A percentile compares a stretch with the other conserved stretches of the same genome.
Evolutionary conservation across 2,113 vertebrate species (phyloP).

Genomic region (Saimiri boliviensis): DNA sequence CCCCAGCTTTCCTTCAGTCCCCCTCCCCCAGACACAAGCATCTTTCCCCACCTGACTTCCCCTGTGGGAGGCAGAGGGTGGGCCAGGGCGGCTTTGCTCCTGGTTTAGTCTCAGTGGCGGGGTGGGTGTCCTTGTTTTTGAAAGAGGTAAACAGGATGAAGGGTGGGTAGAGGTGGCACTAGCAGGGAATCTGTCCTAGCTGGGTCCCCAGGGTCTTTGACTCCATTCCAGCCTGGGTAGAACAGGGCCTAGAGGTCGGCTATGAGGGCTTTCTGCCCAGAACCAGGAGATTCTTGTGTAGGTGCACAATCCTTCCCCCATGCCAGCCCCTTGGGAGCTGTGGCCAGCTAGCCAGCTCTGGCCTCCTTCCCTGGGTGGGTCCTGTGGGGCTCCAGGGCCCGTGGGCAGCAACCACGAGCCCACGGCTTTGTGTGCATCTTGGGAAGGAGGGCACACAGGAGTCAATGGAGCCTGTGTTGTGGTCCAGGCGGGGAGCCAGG

Average conservation of each 20-base stretch:
- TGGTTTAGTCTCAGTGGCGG: background rate
- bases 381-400: background rate
- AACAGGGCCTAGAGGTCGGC: background rate
- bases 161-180: background rate
- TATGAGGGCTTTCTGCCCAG: background rate
- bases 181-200: background rate
- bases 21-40: slow-evolving; percentile 36
- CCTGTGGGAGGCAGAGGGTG: slow-evolving; percentile 8
- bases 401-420: slow-evolving; percentile 61
- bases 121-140: background rate
- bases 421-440: slow-evolving; percentile 55
- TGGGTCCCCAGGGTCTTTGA: background rate
- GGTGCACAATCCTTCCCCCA: background rate
- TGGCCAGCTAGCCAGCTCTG: background rate
- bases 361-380: slow-evolving; percentile 43
- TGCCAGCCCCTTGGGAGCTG: background rate
- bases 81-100: slow-evolving; percentile 3
- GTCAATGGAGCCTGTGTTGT: slow-evolving; percentile 79
- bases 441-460: slow-evolving; percentile 59
- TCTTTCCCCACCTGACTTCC: slow-evolving; percentile 15
- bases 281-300: background rate
- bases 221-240: background rate
- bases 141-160: background rate
- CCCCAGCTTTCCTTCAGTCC: background rate
- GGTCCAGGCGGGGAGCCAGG: slow-evolving; percentile 74